Conservation (phyloP, 2,888 invertebrate species). For the Rhorus exstirpatorius region DNA sequence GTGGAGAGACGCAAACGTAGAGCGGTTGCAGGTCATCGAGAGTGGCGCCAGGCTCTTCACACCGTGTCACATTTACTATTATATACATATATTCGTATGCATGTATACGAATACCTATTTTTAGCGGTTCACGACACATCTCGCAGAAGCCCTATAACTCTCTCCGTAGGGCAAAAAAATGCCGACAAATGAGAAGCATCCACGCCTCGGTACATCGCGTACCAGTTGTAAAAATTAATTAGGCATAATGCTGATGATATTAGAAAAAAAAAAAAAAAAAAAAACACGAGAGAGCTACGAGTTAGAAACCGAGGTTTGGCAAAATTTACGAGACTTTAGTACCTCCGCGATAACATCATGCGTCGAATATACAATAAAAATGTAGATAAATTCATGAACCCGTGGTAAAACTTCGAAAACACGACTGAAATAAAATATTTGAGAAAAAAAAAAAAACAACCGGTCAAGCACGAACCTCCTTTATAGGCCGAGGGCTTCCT, state of each 20-base stretch:
- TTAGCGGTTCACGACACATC: constrained; percentile 50
- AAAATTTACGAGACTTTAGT: background rate
- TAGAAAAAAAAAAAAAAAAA: constrained; percentile 26
- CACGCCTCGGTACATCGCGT: constrained; percentile 53
- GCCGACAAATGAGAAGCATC: constrained; percentile 65
- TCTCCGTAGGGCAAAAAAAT: constrained; percentile 37
- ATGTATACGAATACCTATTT: constrained; percentile 57
- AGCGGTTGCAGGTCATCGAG: constrained; percentile 72
- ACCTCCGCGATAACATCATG: constrained; percentile 10
- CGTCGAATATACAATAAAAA: constrained; percentile 22
- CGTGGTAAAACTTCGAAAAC: background rate
- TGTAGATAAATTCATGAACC: background rate
- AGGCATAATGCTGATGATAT: constrained; percentile 53
- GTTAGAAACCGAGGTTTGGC: background rate
- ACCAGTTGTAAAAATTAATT: constrained; percentile 67
- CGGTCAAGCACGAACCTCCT: no score
- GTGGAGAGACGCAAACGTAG: constrained; percentile 56
- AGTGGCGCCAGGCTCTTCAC: constrained; percentile 81
- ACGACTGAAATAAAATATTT: background rate
- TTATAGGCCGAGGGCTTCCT: no score
- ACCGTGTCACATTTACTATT: constrained; percentile 66
- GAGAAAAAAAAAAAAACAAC: no score
- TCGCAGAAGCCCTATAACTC: constrained; percentile 48
- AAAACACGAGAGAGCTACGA: background rate
- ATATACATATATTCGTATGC: constrained; percentile 13